A percentile compares a stretch with the other conserved stretches of the same genome.
Conservation (phyloP, 2,797 vertebrate species). For the Furcifer pardalis region DNA sequence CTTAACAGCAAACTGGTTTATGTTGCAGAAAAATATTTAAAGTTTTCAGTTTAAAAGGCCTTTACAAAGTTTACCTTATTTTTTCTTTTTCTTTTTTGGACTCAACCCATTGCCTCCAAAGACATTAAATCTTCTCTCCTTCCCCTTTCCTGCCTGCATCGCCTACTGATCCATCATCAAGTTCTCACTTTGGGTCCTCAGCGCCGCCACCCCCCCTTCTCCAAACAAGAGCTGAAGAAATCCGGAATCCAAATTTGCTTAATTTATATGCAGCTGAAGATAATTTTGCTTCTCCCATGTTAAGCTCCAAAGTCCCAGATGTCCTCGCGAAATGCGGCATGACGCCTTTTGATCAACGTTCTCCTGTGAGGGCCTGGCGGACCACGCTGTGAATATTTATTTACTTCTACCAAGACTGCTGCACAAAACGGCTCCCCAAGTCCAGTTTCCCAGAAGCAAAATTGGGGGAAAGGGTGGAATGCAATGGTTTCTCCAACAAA, state of each 20-base stretch:
- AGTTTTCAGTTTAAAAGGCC: constrained; percentile 33
- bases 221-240: constrained; percentile 30
- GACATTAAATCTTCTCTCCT: not conserved
- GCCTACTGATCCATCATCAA: constrained; percentile 24
- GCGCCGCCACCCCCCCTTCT: constrained; percentile 24
- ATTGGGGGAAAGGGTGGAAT: too few species aligned
- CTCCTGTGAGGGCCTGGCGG: too few species aligned
- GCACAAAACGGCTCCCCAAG: too few species aligned
- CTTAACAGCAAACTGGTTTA: constrained; percentile 33
- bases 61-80: not conserved
- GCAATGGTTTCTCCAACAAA: too few species aligned
- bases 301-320: not conserved
- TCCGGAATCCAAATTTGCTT: constrained; percentile 31
- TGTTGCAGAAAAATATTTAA: not conserved
- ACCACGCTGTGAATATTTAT: too few species aligned
- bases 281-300: not conserved
- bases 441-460: too few species aligned
- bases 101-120: constrained; percentile 14
- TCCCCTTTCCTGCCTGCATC: not conserved
- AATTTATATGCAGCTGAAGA: constrained; percentile 36
- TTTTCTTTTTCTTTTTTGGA: not conserved
- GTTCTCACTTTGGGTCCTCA: constrained; percentile 23
- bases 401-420: too few species aligned
- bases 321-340: not conserved
- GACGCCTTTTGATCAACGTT: not conserved